Conservation (phyloP, 2,888 invertebrate genomes). For the Dastarcus helophoroides region DNA sequence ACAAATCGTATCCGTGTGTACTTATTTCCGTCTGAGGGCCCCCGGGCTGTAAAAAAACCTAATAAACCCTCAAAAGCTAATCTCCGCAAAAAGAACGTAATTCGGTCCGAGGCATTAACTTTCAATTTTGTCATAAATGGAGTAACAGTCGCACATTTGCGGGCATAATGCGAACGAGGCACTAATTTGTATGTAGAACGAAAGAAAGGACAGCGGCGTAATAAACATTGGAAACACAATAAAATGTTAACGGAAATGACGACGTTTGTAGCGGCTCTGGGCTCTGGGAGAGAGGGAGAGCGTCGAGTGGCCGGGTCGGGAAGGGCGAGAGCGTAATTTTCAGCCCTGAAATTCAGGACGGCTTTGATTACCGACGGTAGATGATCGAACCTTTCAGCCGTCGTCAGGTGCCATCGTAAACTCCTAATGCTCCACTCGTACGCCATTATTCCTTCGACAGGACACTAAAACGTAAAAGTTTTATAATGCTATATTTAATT, state of each 20-base stretch:
- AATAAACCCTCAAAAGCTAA: too few relatives aligned
- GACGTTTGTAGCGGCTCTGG: neutral
- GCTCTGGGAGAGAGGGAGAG: neutral
- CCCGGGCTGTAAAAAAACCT: too few relatives aligned
- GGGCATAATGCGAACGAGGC: too few relatives aligned
- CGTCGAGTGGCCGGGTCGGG: too few relatives aligned
- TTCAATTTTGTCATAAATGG: too few relatives aligned
- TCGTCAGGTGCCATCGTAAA: conserved; percentile 14
- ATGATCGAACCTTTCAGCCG: conserved; percentile 10
- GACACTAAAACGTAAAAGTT: neutral
- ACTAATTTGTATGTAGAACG: too few relatives aligned
- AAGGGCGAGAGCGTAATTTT: neutral
- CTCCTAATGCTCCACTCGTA: conserved; percentile 10
- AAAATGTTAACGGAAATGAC: conserved; percentile 1
- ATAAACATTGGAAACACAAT: neutral
- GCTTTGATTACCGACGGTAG: conserved; percentile 9
- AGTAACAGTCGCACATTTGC: too few relatives aligned
- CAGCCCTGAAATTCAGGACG: conserved; percentile 1
- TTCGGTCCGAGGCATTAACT: too few relatives aligned
- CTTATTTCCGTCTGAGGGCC: too few relatives aligned
- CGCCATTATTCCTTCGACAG: neutral
- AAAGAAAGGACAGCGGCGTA: too few relatives aligned
- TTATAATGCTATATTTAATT: neutral
- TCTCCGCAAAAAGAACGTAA: too few relatives aligned
- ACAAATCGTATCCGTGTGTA: too few relatives aligned